Evolutionary conservation across 2,797 vertebrate genomes (phyloP).

Genomic region (Mallotus villosus): DNA sequence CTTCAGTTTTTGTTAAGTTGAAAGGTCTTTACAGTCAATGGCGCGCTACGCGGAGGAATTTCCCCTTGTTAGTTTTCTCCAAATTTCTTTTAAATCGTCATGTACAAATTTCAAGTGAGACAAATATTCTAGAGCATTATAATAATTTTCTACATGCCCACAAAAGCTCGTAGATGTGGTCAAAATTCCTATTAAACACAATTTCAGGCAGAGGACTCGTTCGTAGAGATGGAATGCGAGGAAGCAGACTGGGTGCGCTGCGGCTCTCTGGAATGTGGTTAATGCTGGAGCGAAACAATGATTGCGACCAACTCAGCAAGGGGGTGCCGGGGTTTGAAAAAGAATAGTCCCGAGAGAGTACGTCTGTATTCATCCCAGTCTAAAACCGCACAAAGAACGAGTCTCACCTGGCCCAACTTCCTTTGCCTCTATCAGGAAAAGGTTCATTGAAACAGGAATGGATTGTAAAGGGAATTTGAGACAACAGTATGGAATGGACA

Average conservation of each 20-base stretch:
- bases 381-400: conserved; percentile 54
- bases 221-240: conserved; percentile 88
- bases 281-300: conserved; percentile 90
- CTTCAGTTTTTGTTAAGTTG: conserved; percentile 85
- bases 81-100: conserved; percentile 26
- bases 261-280: conserved; percentile 92
- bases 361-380: conserved; percentile 66
- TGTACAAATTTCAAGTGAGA: conserved; percentile 15
- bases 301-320: conserved; percentile 82
- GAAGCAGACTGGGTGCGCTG: conserved; percentile 85
- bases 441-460: conserved; percentile 22
- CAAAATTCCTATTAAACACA: conserved; percentile 25
- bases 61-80: conserved; percentile 65
- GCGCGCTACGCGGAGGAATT: conserved; percentile 94
- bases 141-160: background rate
- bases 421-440: conserved; percentile 30
- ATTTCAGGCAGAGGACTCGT: conserved; percentile 69
- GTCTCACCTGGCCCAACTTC: conserved; percentile 66
- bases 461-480: background rate
- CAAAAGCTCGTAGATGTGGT: background rate
- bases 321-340: conserved; percentile 73
- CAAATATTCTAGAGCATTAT: conserved; percentile 26
- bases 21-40: conserved; percentile 85
- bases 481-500: background rate
- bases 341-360: conserved; percentile 66